Base-by-base conservation (phyloP, 2,888 invertebrate species). In the Pyrrhia umbra region DNA sequence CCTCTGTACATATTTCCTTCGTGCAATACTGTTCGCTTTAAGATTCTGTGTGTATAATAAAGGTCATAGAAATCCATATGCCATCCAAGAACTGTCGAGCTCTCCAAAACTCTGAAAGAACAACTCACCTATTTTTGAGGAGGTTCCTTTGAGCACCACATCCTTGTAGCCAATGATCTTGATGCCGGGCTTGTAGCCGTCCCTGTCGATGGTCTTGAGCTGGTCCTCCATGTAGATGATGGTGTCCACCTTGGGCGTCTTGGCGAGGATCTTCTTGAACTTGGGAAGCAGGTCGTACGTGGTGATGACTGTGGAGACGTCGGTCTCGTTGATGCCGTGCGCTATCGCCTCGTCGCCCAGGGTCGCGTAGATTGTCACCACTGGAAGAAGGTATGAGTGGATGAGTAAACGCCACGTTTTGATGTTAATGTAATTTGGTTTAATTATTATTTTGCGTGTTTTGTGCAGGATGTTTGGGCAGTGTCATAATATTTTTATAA, bases 321-420 rank as follows among this genome's bases (percentile, higher is more conserved):
- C 98, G 0, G 99, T 99, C 95, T 99, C 99, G 89, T 98, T 98
- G 86, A 99, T 97, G 80, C 99, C 99, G 92, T 99, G 99, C 6
- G 98, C 97, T 68, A 99, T 98, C 1, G 99, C 99, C 6, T 99
- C 99, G 87, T 99, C 98, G 34, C 99, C 99, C 13, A 99, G 95
- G 0, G 99, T 99, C 1, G 99, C 98, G 91, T 99, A 99, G 80
- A 99, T 97, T 0, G 99, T 99, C 2, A 99, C 99, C 86, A 99
- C 97, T 96, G 95, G 70, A 76, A 73, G 23, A 15, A 13, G 1
- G 1, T 1, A 21, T 16, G 16, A 13, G 1, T 10, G 0, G 3
- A n/a, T 40, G 23, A 60, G 6, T 18, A 1, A n/a, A 1, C 8
- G 0, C 18, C 6, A 0, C 30, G 5, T 8, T 30, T 37, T 34